Conservation (phyloP, 2,888 invertebrate species). For the Dynastes maya region DNA sequence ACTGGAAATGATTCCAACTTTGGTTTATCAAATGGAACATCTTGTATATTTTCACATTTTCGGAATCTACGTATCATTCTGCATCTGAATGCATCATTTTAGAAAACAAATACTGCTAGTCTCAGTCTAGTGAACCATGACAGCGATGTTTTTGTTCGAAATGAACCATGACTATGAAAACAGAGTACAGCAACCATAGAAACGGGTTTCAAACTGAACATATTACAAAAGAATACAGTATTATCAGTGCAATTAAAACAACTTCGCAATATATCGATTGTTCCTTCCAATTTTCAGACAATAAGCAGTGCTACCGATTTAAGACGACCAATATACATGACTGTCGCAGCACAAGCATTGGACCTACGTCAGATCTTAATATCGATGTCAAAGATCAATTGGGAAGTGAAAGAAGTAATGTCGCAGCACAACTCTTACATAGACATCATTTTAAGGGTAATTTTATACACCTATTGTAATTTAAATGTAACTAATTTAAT, state of each 20-base stretch:
- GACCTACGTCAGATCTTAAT: conserved; percentile 83
- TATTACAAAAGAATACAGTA: not conserved
- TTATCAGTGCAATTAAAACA: not conserved
- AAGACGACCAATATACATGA: conserved; percentile 89
- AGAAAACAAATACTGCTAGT: too few species aligned
- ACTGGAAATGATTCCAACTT: too few species aligned
- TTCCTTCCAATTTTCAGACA: conserved; percentile 70
- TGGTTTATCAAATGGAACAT: too few species aligned
- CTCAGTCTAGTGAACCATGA: too few species aligned
- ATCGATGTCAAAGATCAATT: conserved; percentile 94
- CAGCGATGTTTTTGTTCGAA: too few species aligned
- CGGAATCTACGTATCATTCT: too few species aligned
- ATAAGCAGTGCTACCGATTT: conserved; percentile 82
- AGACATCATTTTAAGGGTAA: conserved; percentile 80
- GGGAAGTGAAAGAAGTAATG: conserved; percentile 96
- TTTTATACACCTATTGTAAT: not conserved
- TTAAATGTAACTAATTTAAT: not conserved
- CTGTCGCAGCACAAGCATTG: conserved; percentile 85
- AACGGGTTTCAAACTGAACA: not conserved
- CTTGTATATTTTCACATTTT: too few species aligned
- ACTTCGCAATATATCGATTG: too few species aligned
- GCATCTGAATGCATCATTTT: too few species aligned
- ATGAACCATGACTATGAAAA: too few species aligned
- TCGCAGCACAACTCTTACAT: conserved; percentile 94
- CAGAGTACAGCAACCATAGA: too few species aligned